Evolutionary conservation across 1,140 invertebrate genomes (phyloP), one percentile per base, ranked within the genome.

Genomic region (Danaus plexippus): DNA sequence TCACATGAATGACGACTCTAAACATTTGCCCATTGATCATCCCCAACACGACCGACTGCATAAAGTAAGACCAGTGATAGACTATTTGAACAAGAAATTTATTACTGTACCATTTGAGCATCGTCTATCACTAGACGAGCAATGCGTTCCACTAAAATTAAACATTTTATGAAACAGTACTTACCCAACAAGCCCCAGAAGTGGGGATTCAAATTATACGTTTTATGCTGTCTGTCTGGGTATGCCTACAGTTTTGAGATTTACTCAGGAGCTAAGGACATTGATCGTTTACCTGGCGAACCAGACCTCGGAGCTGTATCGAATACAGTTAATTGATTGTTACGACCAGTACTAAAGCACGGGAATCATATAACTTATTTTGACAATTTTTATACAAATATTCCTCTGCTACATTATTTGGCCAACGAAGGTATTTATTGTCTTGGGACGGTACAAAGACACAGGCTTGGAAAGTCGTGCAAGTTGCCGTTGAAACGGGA

Each of bases 141-240:
- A 72, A 87, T 88, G 71, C 80, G 87, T 60, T 66, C 77, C 9
- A 88, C 75, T 43, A 88, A 86, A 73, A 77, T 81, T 7, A 57
- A 61, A 49, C 68, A 81, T 61, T 63, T 64, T 56, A 74, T 81
- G 51, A 84, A 85, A 66, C 84, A 88, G 59, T 87, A 88, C 49
- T 63, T 85, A 52, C 76, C 71, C 13, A 72, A 67, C 49, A 73
- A 73, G 57, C 66, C 66, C 52, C 62, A 71, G 61, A 74, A 70
- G 54, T 71, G 64, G 71, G 84, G 79, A 32, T 82, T 84, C 43
- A 87, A 86, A 67, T 66, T 87, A 56, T 87, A 75, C 46, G 67
- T 74, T 11, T 53, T 79, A 56, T 75, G 69, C 62, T 69, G 62
- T 58, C 50, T 66, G 32, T 73, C 62, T 69, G 85, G 79, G 12